These are phyloP conservation scores for Balaenoptera acutorostrata DNA, from an alignment of 2,113 vertebrate genomes.

Conservation along the genomic window DNA sequence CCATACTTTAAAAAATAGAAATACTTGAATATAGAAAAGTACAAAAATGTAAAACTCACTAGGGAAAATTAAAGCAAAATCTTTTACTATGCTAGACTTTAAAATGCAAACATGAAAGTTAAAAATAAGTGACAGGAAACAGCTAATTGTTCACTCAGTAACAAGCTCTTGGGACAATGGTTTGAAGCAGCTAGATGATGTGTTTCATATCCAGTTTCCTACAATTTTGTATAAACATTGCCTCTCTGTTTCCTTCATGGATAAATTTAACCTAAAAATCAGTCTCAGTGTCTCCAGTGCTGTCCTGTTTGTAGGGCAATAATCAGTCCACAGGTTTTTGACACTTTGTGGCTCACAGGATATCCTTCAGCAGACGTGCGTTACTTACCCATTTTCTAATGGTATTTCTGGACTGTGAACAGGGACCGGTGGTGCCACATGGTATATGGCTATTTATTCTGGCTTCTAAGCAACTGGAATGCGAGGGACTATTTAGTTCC, in stretches of 20 bases:
- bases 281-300: slow-evolving; percentile 11
- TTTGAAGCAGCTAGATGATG: neutral
- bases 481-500: neutral
- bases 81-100: slow-evolving; percentile 47
- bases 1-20: neutral
- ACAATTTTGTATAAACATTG: slow-evolving; percentile 47
- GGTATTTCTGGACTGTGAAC: slow-evolving; percentile 42
- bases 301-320: slow-evolving; percentile 60
- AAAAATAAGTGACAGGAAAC: slow-evolving; percentile 58
- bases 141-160: slow-evolving; percentile 20
- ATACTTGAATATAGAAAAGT: neutral
- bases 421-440: slow-evolving; percentile 6
- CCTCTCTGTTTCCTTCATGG: slow-evolving; percentile 50
- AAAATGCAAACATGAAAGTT: slow-evolving; percentile 41
- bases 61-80: slow-evolving; percentile 51
- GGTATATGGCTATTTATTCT: slow-evolving; percentile 40
- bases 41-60: slow-evolving; percentile 44
- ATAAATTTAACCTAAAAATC: slow-evolving; percentile 69
- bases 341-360: neutral
- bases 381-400: slow-evolving; percentile 37
- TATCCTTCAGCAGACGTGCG: slow-evolving; percentile 5
- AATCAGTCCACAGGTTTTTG: neutral
- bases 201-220: slow-evolving; percentile 58
- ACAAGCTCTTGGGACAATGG: slow-evolving; percentile 43
- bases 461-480: slow-evolving; percentile 33